These are phyloP conservation scores for Centropristis striata DNA, from an alignment of 2,113 vertebrate species.

Conservation along the genomic window DNA sequence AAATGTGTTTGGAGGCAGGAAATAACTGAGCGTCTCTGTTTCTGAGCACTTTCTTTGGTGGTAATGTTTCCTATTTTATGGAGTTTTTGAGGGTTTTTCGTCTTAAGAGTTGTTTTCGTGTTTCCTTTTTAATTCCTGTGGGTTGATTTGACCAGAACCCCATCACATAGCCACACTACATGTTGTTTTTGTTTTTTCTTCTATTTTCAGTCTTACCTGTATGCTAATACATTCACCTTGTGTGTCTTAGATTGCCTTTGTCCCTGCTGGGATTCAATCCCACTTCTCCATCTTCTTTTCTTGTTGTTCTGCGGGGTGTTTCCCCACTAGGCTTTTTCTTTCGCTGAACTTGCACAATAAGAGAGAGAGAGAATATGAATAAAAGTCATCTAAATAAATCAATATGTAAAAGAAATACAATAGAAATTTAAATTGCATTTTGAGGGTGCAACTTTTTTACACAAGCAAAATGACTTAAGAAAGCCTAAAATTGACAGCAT, in stretches of 20 bases:
- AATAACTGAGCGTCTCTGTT: not conserved
- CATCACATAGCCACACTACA: not conserved
- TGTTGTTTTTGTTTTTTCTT: not conserved
- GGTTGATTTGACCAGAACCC: not conserved
- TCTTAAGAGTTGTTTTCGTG: not conserved
- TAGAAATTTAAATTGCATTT: not conserved
- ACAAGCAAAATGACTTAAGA: not conserved
- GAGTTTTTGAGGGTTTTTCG: not conserved
- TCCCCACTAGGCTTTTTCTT: conserved; percentile 1
- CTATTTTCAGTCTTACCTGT: not conserved
- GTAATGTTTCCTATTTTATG: not conserved
- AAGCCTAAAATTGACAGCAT: too few relatives aligned
- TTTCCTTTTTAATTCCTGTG: not conserved
- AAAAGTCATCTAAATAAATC: not conserved
- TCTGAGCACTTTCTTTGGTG: not conserved
- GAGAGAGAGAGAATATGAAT: conserved; percentile 5
- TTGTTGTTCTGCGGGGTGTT: not conserved
- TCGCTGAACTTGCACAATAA: conserved; percentile 7
- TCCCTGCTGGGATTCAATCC: conserved; percentile 23
- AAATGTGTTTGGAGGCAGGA: not conserved
- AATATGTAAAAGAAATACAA: not conserved
- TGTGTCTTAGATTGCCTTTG: not conserved
- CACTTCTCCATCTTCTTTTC: not conserved
- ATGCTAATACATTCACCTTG: conserved; percentile 16
- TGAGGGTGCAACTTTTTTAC: not conserved